A percentile compares a stretch with the other conserved stretches of the same genome.
Conservation (phyloP, 2,113 vertebrate species). For the Cygnus atratus region DNA sequence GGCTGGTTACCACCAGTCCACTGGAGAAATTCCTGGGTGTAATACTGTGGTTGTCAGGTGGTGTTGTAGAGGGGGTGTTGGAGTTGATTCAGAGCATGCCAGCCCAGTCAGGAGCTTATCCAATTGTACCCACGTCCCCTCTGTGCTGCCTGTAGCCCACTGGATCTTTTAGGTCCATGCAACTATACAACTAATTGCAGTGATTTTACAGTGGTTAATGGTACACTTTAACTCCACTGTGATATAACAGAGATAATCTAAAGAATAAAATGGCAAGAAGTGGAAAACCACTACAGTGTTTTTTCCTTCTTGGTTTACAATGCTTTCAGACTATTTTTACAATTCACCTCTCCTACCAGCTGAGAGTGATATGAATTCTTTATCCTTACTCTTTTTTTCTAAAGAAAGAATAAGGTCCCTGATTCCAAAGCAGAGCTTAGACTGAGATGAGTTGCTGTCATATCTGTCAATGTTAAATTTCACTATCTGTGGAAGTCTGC, state of each 20-base stretch:
- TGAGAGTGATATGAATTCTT: background rate
- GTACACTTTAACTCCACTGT: background rate
- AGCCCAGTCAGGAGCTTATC: background rate
- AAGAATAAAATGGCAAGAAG: background rate
- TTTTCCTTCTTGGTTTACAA: background rate
- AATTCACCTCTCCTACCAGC: background rate
- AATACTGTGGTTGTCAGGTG: background rate
- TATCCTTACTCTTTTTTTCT: background rate
- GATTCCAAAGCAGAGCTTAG: background rate
- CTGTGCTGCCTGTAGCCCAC: background rate
- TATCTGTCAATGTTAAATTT: conserved; percentile 25
- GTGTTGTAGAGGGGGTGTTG: fast-evolving
- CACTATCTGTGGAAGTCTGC: background rate
- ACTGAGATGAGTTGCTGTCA: conserved; percentile 17
- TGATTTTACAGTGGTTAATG: background rate
- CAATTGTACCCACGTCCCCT: background rate
- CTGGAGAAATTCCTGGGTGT: background rate
- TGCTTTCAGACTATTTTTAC: background rate
- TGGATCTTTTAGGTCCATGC: background rate
- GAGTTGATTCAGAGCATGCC: background rate
- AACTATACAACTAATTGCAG: background rate
- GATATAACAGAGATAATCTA: background rate
- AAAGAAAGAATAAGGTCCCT: background rate
- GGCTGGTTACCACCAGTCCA: background rate
- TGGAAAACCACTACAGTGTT: background rate